These are phyloP conservation scores for Aegotheles bennettii DNA, from an alignment of 2,113 vertebrate genomes.

Conservation along the genomic window DNA sequence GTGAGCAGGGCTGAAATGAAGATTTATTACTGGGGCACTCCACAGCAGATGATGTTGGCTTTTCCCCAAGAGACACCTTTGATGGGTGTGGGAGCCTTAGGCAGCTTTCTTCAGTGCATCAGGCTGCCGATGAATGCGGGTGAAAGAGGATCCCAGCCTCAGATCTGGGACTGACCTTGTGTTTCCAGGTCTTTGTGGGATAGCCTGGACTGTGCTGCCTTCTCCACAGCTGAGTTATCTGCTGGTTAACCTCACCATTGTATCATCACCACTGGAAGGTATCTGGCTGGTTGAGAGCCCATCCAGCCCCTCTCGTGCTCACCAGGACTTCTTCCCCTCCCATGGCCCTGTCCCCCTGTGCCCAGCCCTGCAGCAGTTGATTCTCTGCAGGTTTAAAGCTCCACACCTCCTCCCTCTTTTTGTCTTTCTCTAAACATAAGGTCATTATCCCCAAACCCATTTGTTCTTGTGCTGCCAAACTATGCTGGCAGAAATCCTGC, in stretches of 20 bases:
- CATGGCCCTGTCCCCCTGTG: rapidly evolving
- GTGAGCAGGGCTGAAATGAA: neutral
- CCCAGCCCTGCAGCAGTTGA: neutral
- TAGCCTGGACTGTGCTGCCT: neutral
- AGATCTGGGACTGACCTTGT: neutral
- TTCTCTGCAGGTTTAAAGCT: neutral
- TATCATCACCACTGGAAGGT: neutral
- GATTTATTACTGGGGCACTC: neutral
- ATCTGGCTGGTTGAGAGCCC: neutral
- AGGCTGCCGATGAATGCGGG: rapidly evolving
- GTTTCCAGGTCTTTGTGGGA: neutral
- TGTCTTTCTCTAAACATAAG: neutral
- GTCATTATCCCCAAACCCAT: neutral
- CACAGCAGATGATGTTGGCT: neutral
- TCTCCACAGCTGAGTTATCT: rapidly evolving
- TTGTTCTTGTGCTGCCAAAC: neutral
- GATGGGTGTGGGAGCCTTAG: neutral
- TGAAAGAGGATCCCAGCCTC: neutral
- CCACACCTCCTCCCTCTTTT: neutral
- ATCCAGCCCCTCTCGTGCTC: rapidly evolving
- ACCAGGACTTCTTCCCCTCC: neutral
- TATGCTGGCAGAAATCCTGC: neutral
- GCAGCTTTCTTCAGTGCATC: neutral
- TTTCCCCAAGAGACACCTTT: neutral
- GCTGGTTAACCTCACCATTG: rapidly evolving